Conservation (phyloP, 2,888 invertebrate genomes). For the Chironomus tentans region DNA sequence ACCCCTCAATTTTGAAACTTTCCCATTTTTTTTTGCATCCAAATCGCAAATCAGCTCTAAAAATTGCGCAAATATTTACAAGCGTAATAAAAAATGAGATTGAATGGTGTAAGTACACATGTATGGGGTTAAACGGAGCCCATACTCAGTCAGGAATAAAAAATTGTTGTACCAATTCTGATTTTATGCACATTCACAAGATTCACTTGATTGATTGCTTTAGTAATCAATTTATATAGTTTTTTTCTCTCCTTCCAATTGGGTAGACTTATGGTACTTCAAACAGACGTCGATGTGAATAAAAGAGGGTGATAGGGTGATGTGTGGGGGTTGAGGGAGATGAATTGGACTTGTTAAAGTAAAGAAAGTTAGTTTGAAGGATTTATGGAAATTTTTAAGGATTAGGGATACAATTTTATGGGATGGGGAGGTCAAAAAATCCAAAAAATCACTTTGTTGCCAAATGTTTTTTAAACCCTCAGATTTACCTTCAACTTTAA, state of each 20-base stretch:
- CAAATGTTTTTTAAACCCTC: no score
- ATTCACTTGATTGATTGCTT: conserved; percentile 21
- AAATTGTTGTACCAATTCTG: no score
- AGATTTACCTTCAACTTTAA: no score
- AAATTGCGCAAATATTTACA: background rate
- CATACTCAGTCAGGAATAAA: no score
- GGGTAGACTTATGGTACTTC: no score
- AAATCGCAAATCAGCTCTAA: background rate
- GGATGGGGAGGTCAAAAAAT: no score
- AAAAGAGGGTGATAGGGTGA: background rate
- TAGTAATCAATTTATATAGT: conserved; percentile 21
- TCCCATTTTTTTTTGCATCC: background rate
- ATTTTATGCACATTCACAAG: background rate
- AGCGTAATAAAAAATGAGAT: background rate
- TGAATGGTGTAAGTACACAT: background rate
- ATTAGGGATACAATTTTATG: no score
- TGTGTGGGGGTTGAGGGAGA: no score
- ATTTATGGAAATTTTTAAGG: no score
- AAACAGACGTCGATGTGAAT: background rate
- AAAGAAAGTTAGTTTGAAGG: no score
- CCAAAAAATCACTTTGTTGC: no score
- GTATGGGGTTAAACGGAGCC: background rate
- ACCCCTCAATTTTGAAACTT: background rate
- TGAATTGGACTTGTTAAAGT: no score
- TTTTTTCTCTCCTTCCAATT: background rate